phyloP scores from a whole-genome alignment of 2,888 invertebrate species.

The Leucophenga maculata region DNA sequence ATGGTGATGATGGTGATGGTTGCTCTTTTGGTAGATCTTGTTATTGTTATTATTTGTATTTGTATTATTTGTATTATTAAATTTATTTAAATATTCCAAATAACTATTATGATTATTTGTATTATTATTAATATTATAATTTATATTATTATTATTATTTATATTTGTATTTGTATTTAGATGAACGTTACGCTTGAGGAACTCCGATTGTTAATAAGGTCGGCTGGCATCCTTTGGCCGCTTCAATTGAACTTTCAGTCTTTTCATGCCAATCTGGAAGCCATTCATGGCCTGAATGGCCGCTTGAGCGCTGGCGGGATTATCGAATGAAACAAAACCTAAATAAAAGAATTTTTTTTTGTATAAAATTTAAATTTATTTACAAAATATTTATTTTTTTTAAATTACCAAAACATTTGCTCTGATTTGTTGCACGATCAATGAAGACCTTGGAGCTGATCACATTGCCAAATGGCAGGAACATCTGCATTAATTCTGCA shows the following conservation, averaged over 20 bases:
- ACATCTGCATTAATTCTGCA: conserved; percentile 99
- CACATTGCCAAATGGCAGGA: conserved; percentile 98
- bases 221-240: conserved; percentile 98
- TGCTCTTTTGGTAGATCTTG: conserved; percentile 28
- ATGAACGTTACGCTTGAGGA: conserved; percentile 67
- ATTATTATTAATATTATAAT: conserved; percentile 45
- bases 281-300: conserved; percentile 99
- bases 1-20: conserved; percentile 28
- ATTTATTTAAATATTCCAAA: conserved; percentile 38
- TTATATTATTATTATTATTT: conserved; percentile 39
- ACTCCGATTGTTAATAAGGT: conserved; percentile 91
- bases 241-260: conserved; percentile 99
- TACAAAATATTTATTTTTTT: conserved; percentile 18
- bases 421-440: conserved; percentile 99
- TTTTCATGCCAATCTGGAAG: conserved; percentile 99
- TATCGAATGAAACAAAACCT: conserved; percentile 99
- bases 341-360: conserved; percentile 20
- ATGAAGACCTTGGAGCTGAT: conserved; percentile 99
- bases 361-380: too few relatives aligned
- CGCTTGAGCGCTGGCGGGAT: conserved; percentile 96
- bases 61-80: conserved; percentile 22
- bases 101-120: conserved; percentile 46
- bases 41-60: conserved; percentile 28
- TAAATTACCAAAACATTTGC: conserved; percentile 98
- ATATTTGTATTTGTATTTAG: conserved; percentile 44